These are phyloP conservation scores for Pogonomyrmex barbatus DNA, from an alignment of 1,140 invertebrate species.

Conservation along the genomic window DNA sequence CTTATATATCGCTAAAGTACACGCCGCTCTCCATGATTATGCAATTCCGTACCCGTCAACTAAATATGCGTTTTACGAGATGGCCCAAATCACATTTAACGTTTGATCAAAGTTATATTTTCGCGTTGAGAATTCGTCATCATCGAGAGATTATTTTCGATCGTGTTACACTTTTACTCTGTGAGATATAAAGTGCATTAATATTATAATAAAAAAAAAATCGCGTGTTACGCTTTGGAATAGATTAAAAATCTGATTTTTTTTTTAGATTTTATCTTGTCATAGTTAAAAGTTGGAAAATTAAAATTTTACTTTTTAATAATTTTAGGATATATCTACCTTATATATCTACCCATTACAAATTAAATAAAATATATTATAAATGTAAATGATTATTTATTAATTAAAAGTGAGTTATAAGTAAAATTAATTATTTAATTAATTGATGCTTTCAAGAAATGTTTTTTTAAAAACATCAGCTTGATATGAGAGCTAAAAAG, in stretches of 20 bases:
- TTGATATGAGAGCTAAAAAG: neutral
- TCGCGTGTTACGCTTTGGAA: neutral
- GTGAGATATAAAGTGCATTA: neutral
- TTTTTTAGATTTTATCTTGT: neutral
- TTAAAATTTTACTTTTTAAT: neutral
- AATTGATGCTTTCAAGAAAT: slow-evolving; percentile 8
- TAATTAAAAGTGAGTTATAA: neutral
- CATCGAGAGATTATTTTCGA: neutral
- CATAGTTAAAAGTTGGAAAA: neutral
- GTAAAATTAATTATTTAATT: neutral
- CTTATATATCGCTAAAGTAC: neutral
- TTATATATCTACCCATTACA: neutral
- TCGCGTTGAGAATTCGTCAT: neutral
- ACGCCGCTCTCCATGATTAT: slow-evolving; percentile 6
- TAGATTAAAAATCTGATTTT: neutral
- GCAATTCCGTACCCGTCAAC: slow-evolving; percentile 6
- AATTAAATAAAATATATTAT: neutral
- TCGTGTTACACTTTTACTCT: neutral
- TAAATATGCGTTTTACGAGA: neutral
- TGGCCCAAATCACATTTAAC: neutral
- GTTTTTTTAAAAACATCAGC: neutral
- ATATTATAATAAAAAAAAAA: no score
- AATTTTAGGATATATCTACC: no score
- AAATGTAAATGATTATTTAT: neutral
- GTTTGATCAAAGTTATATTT: neutral